Base-by-base conservation (phyloP, 2,113 vertebrate species). In the Dryoscopus gambensis region DNA sequence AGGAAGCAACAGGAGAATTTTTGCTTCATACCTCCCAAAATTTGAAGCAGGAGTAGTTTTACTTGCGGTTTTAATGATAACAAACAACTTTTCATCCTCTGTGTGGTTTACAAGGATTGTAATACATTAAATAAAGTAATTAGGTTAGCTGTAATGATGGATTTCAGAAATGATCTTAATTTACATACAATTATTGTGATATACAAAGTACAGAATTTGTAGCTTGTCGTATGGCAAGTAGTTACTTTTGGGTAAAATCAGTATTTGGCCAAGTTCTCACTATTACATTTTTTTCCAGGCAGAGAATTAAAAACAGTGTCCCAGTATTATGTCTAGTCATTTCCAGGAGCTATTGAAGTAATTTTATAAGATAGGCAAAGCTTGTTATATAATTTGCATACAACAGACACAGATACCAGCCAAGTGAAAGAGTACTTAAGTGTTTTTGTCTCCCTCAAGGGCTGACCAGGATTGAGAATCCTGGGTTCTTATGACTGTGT, bases 181-280 rank as follows among this genome's bases (percentile, higher is more conserved):
- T 97, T 96, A 46, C 91, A 80, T 94, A 52, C 31, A 67, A 6
- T 96, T 96, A 79, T 18, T 77, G 16, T 69, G 73, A 94, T 96
- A 80, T 62, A 40, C 57, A 64, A 90, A 62, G n/a, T 86, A 94
- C 95, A 94, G 89, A 94, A 90, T 23, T 30, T 90, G 40, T 79
- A 44, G 53, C n/a, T 96, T 96, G 47, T 73, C 64, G 44, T 69
- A 76, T 89, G 49, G 33, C 71, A 79, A 92, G 31, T 69, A 87
- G 30, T 90, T 89, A 63, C 18, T 87, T 87, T 79, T 13, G 21
- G 22, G 16, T 65, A 76, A 87, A 90, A 75, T 64, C 49, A 64
- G 65, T 84, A 53, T 94, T 93, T 90, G 42, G 80, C 88, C 27
- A 71, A 63, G 28, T 93, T 96, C 46, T 87, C 57, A 35, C 40